These are phyloP conservation scores for Cenopis cana DNA, from an alignment of 2,888 invertebrate genomes.

Conservation along the genomic window DNA sequence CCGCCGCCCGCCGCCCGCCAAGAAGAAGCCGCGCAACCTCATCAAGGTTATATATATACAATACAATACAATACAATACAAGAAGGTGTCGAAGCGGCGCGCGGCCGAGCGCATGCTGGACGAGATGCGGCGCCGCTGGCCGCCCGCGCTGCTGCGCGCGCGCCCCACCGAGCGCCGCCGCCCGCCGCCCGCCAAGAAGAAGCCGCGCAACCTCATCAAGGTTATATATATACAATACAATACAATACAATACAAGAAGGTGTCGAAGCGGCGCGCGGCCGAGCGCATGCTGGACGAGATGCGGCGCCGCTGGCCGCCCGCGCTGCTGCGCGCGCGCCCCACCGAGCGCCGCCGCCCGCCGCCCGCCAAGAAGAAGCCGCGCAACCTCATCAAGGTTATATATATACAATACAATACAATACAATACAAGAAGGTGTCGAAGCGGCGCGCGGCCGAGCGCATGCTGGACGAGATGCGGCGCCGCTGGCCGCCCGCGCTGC, in stretches of 20 bases:
- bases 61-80: too few species aligned
- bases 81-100: background rate
- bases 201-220: slow-evolving; percentile 84
- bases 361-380: slow-evolving; percentile 9
- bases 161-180: slow-evolving; percentile 66
- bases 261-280: slow-evolving; percentile 86
- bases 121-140: slow-evolving; percentile 92
- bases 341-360: slow-evolving; percentile 62
- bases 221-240: slow-evolving; percentile 68
- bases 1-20: slow-evolving; percentile 48
- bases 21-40: slow-evolving; percentile 10
- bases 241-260: too few species aligned
- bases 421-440: too few species aligned
- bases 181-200: slow-evolving; percentile 6
- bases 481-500: too few species aligned
- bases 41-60: slow-evolving; percentile 87
- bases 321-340: slow-evolving; percentile 71
- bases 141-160: slow-evolving; percentile 84
- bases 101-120: slow-evolving; percentile 98
- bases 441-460: too few species aligned
- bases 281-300: slow-evolving; percentile 96
- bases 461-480: too few species aligned
- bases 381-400: slow-evolving; percentile 86
- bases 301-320: slow-evolving; percentile 91
- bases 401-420: too few species aligned